phyloP scores from a whole-genome alignment of 2,797 vertebrate genomes.

The Schizothorax lantsangensis region DNA sequence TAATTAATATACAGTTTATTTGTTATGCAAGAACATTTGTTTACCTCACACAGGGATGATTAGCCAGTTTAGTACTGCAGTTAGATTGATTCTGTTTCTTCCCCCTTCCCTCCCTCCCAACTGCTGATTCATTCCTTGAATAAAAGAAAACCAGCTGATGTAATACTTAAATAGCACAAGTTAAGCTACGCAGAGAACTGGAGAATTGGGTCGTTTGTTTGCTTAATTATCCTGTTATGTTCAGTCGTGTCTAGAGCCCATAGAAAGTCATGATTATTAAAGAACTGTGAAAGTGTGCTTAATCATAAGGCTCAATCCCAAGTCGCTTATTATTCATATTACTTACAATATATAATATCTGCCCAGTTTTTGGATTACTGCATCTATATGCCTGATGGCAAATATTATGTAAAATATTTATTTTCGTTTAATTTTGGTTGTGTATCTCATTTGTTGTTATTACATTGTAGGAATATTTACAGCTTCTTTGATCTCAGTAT shows the following conservation, averaged over 20 bases:
- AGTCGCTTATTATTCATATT: background rate
- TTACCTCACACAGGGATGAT: conserved; percentile 32
- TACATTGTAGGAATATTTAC: background rate
- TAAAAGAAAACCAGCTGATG: conserved; percentile 52
- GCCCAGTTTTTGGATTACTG: background rate
- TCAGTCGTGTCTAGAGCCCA: background rate
- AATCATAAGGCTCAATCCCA: background rate
- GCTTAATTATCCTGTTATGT: conserved; percentile 63
- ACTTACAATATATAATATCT: background rate
- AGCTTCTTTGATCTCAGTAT: background rate
- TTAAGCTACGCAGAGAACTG: conserved; percentile 49
- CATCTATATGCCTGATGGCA: background rate
- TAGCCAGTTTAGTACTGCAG: background rate
- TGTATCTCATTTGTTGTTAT: background rate
- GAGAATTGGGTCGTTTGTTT: conserved; percentile 65
- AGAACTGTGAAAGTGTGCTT: background rate
- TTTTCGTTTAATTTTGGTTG: background rate
- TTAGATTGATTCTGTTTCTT: background rate
- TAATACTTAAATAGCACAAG: conserved; percentile 64
- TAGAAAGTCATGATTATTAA: background rate
- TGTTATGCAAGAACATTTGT: conserved; percentile 24
- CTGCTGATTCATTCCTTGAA: conserved; percentile 64
- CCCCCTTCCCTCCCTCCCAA: background rate
- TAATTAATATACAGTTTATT: background rate
- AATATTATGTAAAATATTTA: background rate